Evolutionary conservation across 2,888 invertebrate genomes (phyloP).

Genomic region (Ophioninae sp.): DNA sequence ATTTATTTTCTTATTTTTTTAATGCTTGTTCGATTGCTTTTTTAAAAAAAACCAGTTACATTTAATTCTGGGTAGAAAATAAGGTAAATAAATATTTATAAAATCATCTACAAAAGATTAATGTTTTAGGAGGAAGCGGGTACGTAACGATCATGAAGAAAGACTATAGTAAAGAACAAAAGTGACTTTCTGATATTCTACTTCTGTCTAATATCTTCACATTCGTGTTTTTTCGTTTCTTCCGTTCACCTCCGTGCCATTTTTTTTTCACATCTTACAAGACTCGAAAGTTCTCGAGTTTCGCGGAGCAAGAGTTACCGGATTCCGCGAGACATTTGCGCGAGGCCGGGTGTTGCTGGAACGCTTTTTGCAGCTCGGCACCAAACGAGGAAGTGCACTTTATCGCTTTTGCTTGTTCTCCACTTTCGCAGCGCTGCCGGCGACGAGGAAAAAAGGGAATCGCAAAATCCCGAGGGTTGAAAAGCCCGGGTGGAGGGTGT

Average conservation of each 20-base stretch:
- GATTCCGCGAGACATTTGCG: conserved; percentile 43
- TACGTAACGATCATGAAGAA: conserved; percentile 29
- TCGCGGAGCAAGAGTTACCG: conserved; percentile 27
- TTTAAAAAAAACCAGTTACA: no score
- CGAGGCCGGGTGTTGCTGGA: conserved; percentile 41
- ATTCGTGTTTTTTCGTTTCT: neutral
- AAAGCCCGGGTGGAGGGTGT: conserved; percentile 28
- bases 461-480: conserved; percentile 35
- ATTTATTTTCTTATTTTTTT: no score
- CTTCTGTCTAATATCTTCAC: conserved; percentile 33
- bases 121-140: neutral
- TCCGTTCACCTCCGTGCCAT: neutral
- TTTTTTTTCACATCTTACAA: conserved; percentile 25
- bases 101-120: no score
- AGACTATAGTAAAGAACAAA: conserved; percentile 54
- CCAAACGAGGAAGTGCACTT: conserved; percentile 56
- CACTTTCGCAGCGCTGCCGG: conserved; percentile 42
- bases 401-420: conserved; percentile 61
- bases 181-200: conserved; percentile 58
- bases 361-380: conserved; percentile 14
- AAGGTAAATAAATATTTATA: no score
- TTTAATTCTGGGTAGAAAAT: no score
- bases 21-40: no score
- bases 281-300: conserved; percentile 46
- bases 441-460: conserved; percentile 41